Evolutionary conservation across 2,113 vertebrate species (phyloP).

Genomic region (Lontra canadensis): DNA sequence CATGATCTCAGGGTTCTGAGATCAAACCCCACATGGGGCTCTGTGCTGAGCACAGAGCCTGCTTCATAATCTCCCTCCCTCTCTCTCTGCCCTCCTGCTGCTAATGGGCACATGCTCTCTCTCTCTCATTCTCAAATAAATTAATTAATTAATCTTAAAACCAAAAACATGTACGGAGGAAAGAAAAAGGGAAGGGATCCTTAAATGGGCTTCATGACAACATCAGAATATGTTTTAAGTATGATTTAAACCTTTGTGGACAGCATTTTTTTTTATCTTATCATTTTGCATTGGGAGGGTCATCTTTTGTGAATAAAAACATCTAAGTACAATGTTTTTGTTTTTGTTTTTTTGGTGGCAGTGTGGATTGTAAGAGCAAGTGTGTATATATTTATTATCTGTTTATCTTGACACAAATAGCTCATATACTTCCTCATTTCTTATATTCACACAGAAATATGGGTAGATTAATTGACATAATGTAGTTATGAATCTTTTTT

Average conservation of each 20-base stretch:
- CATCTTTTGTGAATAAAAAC: neutral
- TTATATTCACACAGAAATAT: neutral
- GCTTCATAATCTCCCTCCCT: neutral
- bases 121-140: neutral
- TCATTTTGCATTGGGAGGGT: neutral
- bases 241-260: neutral
- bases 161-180: neutral
- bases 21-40: neutral
- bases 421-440: neutral
- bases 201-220: neutral
- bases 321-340: neutral
- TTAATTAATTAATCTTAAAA: neutral
- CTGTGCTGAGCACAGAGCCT: neutral
- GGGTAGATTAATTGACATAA: conserved; percentile 47
- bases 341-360: neutral
- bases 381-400: neutral
- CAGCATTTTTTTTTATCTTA: neutral
- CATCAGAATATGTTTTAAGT: neutral
- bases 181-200: neutral
- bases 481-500: conserved; percentile 33
- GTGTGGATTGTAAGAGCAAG: neutral
- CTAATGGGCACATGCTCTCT: neutral
- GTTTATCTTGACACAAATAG: neutral
- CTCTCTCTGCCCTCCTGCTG: neutral
- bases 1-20: neutral